Base-by-base conservation (phyloP, 2,888 invertebrate genomes). In the Drosophila pegasa region DNA sequence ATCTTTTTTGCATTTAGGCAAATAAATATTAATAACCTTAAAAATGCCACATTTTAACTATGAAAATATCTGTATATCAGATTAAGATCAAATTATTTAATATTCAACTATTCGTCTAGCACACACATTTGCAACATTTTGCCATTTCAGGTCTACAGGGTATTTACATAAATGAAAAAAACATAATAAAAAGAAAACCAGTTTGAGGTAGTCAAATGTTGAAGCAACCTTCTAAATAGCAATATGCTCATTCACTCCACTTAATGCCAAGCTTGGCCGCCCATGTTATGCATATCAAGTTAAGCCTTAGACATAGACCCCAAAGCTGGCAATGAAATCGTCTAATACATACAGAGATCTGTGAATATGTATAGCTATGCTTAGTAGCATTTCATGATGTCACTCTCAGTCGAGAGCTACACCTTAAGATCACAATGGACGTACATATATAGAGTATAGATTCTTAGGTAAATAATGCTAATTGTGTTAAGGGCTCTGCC, bases 281-380 rank as follows among this genome's bases (percentile, higher is more conserved):
- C 83, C 88, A 80, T 88, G 83, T 80, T 88, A 77, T 80, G 89
- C 89, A 83, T 83, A 83, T 83, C 83, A 88, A 87, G 87, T 83
- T 83, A 71, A 70, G 66, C 50, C 71, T 73, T 57, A 72, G 58
- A 68, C 59, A 67, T 55, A 78, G 79, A 51, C 64, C 63, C 56
- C 72, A 54, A 54, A 51, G 38, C 60, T 82, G 84, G 76, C 86
- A 82, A 82, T 82, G 83, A 80, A 72, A 80, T 80, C 64, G 61
- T 50, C 41, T 55, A 47, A 51, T 22, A 51, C 38, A 47, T 25
- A 25, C 27, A 40, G 9, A 41, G 20, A 20, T 31, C 2, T 27
- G 10, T 45, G 18, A 12, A 22, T 50, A n/a, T 35, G 22, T 50
- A 22, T 50, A 63, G 31, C 45, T 48, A 70, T 66, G 31, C 33